These are phyloP conservation scores for Piliocolobus tephrosceles DNA, from an alignment of 2,113 vertebrate genomes.

Conservation along the genomic window DNA sequence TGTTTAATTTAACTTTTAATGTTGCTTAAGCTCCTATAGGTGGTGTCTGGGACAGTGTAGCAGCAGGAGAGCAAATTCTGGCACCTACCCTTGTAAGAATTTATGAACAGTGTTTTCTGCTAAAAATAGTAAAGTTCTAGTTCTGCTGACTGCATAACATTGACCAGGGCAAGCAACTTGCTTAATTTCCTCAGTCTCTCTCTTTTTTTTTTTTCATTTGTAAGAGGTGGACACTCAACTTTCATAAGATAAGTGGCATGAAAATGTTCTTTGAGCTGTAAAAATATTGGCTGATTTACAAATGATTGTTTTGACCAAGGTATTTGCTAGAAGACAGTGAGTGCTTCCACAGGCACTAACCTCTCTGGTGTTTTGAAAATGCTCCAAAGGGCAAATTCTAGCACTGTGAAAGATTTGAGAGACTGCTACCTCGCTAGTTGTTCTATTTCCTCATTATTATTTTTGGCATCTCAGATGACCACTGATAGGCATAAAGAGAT, in stretches of 20 bases:
- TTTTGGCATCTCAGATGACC: background rate
- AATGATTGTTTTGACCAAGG: accelerated
- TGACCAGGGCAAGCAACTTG: accelerated
- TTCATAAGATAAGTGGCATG: accelerated
- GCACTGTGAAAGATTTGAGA: accelerated
- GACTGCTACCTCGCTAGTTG: accelerated
- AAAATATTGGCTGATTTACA: background rate
- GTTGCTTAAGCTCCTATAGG: no score
- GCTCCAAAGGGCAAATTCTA: no score
- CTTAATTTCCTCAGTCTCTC: background rate
- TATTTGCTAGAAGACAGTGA: background rate
- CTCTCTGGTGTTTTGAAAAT: background rate
- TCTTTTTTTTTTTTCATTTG: background rate
- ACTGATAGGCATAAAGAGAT: accelerated
- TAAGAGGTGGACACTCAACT: background rate
- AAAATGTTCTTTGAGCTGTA: background rate
- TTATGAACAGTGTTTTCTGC: background rate
- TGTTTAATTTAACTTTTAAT: accelerated
- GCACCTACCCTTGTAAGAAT: accelerated
- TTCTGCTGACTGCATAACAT: accelerated
- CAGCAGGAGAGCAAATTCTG: no score
- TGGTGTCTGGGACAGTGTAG: accelerated
- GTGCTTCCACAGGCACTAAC: accelerated
- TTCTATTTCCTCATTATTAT: accelerated
- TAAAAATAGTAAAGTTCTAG: background rate